These are phyloP conservation scores for Lasiurus borealis DNA, from an alignment of 2,113 vertebrate species.

Conservation along the genomic window DNA sequence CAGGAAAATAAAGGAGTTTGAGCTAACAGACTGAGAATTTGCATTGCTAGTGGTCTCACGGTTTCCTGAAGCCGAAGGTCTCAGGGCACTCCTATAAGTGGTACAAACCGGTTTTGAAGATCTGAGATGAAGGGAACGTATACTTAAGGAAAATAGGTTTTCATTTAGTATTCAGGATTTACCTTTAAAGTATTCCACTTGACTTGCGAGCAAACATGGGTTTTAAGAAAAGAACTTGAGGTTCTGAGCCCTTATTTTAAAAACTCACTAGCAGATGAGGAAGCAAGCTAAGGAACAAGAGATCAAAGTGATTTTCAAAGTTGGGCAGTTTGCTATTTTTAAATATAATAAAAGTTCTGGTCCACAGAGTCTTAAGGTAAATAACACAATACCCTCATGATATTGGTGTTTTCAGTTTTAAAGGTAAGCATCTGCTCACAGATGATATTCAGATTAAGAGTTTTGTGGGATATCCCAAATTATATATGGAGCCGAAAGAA, in stretches of 20 bases:
- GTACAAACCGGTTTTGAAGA: not conserved
- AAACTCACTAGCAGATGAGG: not conserved
- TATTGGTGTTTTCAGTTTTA: not conserved
- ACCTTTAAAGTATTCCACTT: not conserved
- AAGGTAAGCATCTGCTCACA: not conserved
- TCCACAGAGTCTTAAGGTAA: not conserved
- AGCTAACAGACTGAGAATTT: not conserved
- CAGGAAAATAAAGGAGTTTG: not conserved
- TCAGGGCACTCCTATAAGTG: not conserved
- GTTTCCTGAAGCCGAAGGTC: not conserved
- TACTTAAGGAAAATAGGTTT: not conserved
- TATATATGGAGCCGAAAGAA: not conserved
- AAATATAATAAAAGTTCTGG: not conserved
- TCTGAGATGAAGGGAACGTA: not conserved
- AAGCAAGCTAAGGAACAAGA: not conserved
- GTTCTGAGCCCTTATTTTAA: not conserved
- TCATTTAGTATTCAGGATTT: not conserved
- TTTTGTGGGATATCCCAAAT: not conserved
- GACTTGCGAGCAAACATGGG: not conserved
- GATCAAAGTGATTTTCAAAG: not conserved
- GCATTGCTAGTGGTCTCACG: too few relatives aligned
- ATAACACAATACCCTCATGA: not conserved
- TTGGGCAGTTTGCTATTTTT: not conserved
- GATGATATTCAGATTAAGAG: not conserved
- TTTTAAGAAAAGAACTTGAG: not conserved